Conservation (phyloP, 1,140 invertebrate species). For the Stenopsyche tienmushanensis region DNA sequence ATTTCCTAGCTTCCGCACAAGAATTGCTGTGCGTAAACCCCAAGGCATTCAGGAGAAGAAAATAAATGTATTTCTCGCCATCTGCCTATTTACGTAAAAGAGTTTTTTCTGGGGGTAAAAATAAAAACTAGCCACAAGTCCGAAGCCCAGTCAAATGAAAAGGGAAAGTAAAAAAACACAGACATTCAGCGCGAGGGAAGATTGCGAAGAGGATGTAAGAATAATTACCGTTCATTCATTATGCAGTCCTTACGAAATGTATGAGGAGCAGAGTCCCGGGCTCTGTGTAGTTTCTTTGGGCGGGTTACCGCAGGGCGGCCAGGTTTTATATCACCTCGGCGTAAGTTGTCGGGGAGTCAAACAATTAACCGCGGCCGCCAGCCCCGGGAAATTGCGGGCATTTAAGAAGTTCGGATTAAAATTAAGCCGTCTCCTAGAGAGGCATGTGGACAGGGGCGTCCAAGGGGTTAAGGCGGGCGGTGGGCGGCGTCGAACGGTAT, state of each 20-base stretch:
- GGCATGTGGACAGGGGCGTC: too few species aligned
- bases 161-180: slow-evolving; percentile 29
- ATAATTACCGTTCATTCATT: slow-evolving; percentile 52
- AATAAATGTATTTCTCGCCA: background rate
- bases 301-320: slow-evolving; percentile 13
- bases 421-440: slow-evolving; percentile 36
- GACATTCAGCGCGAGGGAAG: slow-evolving; percentile 38
- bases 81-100: background rate
- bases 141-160: slow-evolving; percentile 10
- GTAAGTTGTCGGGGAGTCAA: too few species aligned
- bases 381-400: slow-evolving; percentile 34
- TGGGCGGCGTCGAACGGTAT: background rate
- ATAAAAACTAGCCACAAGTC: too few species aligned
- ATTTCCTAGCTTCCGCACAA: too few species aligned
- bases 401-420: slow-evolving; percentile 42
- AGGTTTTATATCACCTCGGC: slow-evolving; percentile 46
- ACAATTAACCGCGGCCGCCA: slow-evolving; percentile 46
- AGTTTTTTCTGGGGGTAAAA: too few species aligned
- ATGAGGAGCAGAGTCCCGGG: background rate
- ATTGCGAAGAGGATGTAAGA: slow-evolving; percentile 45
- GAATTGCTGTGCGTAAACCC: background rate
- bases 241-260: slow-evolving; percentile 46
- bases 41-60: background rate
- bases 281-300: slow-evolving; percentile 17
- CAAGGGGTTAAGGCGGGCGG: background rate